These are phyloP conservation scores for Elephas maximus DNA, from an alignment of 2,113 vertebrate species.

Conservation along the genomic window DNA sequence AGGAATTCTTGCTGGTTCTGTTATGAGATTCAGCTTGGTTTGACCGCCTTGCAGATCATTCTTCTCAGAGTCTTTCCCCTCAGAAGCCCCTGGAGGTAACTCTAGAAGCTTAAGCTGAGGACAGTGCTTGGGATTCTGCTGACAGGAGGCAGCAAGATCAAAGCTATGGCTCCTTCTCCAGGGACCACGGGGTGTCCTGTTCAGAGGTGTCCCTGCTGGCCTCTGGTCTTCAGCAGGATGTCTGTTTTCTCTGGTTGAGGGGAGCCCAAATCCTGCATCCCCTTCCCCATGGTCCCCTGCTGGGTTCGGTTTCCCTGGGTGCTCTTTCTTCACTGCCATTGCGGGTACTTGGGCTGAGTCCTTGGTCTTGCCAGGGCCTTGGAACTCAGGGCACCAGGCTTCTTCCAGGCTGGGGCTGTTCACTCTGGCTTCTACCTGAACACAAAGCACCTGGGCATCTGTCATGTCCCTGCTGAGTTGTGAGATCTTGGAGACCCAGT, in stretches of 20 bases:
- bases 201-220: background rate
- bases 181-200: background rate
- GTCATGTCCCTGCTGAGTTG: background rate
- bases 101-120: background rate
- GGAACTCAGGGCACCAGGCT: background rate
- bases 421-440: background rate
- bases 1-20: background rate
- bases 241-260: background rate
- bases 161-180: background rate
- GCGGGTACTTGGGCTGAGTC: background rate
- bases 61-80: background rate
- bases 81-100: background rate
- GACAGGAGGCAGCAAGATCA: background rate
- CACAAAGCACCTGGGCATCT: slow-evolving; percentile 31
- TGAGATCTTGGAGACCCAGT: background rate
- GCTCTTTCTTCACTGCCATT: background rate
- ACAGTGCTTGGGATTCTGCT: no score
- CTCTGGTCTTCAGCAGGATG: background rate
- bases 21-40: background rate
- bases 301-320: background rate
- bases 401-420: background rate
- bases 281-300: slow-evolving; percentile 21
- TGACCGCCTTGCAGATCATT: background rate
- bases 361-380: slow-evolving; percentile 18
- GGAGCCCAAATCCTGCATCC: slow-evolving; percentile 49